Evolutionary conservation across 2,113 vertebrate species (phyloP).

Genomic region (Heliornis fulica): DNA sequence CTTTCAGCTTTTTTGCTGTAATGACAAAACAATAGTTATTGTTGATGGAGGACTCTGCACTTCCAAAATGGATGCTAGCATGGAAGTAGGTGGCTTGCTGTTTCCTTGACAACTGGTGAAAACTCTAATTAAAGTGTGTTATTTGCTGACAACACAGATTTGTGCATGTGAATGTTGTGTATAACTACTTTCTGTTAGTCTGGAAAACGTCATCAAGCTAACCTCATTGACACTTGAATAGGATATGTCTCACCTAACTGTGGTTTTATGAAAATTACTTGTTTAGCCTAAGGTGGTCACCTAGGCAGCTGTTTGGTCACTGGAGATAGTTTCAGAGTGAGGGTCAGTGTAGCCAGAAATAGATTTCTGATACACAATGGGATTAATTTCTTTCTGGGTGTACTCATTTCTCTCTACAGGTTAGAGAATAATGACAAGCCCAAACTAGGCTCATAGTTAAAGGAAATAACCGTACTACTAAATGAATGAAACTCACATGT

Average conservation of each 20-base stretch:
- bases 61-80: neutral
- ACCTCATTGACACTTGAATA: neutral
- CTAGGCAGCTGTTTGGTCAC: neutral
- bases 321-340: neutral
- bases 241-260: neutral
- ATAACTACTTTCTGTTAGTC: neutral
- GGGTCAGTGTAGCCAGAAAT: neutral
- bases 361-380: neutral
- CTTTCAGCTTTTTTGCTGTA: too few species aligned
- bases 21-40: neutral
- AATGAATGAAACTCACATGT: neutral
- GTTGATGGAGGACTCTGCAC: rapidly evolving
- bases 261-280: neutral
- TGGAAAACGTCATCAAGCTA: neutral
- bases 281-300: neutral
- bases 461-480: neutral
- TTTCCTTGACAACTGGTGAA: neutral
- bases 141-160: neutral
- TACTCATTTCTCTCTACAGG: neutral
- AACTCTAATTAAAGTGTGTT: neutral
- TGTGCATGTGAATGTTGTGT: neutral
- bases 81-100: neutral
- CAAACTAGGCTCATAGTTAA: neutral
- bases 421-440: neutral
- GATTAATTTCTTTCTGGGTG: neutral